Conservation (phyloP, 1,140 invertebrate genomes). For the Bombyx mandarina region DNA sequence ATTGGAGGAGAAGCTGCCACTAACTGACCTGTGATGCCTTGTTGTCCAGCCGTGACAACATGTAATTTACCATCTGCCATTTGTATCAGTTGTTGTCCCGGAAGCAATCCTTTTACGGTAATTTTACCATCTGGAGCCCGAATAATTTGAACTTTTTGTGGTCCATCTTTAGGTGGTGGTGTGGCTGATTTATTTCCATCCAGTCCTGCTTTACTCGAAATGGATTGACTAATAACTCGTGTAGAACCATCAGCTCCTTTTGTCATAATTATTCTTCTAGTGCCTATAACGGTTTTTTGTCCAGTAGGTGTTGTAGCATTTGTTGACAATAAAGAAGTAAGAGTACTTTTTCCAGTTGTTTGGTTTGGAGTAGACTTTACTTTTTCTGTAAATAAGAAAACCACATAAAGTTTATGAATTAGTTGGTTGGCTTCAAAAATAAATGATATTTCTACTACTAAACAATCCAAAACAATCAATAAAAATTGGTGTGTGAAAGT, state of each 20-base stretch:
- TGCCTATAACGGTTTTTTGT: conserved; percentile 78
- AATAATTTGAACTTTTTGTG: conserved; percentile 91
- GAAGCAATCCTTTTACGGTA: conserved; percentile 90
- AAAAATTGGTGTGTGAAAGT: no score
- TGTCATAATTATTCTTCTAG: conserved; percentile 84
- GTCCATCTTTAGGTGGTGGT: conserved; percentile 63
- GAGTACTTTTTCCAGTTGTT: conserved; percentile 75
- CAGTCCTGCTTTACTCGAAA: conserved; percentile 30
- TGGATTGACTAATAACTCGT: conserved; percentile 76
- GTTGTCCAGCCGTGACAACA: conserved; percentile 75
- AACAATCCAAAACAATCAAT: no score
- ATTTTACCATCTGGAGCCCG: conserved; percentile 91
- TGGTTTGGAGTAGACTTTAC: conserved; percentile 59
- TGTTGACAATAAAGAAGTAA: conserved; percentile 77
- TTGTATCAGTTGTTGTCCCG: conserved; percentile 94
- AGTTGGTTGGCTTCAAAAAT: no score
- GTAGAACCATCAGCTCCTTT: conserved; percentile 86
- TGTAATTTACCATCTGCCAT: conserved; percentile 95
- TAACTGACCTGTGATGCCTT: conserved; percentile 46
- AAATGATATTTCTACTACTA: no score
- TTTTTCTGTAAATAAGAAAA: conserved; percentile 42
- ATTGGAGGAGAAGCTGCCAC: conserved; percentile 36
- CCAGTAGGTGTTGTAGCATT: conserved; percentile 71
- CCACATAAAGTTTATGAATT: neutral
- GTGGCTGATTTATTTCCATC: conserved; percentile 33